Evolutionary conservation across 2,113 vertebrate species (phyloP).

Genomic region (Pseudorhombus dupliciocellatus): DNA sequence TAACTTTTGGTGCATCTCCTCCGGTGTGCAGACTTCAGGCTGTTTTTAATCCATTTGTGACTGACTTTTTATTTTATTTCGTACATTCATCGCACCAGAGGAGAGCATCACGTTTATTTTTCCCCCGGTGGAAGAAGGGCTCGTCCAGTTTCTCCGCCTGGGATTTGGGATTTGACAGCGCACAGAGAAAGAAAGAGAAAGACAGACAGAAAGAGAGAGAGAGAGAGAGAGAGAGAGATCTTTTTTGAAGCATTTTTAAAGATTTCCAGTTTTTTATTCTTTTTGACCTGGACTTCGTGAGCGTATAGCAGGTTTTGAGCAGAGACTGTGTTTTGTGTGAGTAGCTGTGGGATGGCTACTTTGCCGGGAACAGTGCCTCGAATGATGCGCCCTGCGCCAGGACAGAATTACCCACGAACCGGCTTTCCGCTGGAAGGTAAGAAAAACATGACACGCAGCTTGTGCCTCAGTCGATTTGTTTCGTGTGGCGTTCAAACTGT

Average conservation of each 20-base stretch:
- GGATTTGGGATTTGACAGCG: conserved; percentile 76
- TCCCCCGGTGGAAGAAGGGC: conserved; percentile 64
- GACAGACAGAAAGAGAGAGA: background rate
- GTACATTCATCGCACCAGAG: conserved; percentile 39
- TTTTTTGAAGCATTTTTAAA: conserved; percentile 45
- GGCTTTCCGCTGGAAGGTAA: conserved; percentile 98
- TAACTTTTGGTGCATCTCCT: conserved; percentile 28
- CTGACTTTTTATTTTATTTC: conserved; percentile 8
- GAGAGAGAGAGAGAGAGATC: background rate
- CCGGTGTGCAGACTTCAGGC: conserved; percentile 37
- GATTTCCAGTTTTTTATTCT: conserved; percentile 23
- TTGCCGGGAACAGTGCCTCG: conserved; percentile 92
- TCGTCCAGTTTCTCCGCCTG: conserved; percentile 65
- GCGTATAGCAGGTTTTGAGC: conserved; percentile 44
- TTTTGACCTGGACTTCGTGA: conserved; percentile 67
- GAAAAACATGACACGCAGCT: conserved; percentile 37
- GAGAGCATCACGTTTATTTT: conserved; percentile 50
- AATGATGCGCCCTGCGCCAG: conserved; percentile 96
- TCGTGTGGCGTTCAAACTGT: conserved; percentile 20
- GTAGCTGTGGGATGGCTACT: conserved; percentile 84
- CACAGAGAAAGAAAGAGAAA: background rate
- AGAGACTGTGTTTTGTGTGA: conserved; percentile 29
- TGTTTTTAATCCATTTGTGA: conserved; percentile 20
- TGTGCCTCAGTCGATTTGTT: conserved; percentile 21
- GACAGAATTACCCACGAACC: conserved; percentile 95